Conservation (phyloP, 2,888 invertebrate genomes). For the Tillus elongatus region DNA sequence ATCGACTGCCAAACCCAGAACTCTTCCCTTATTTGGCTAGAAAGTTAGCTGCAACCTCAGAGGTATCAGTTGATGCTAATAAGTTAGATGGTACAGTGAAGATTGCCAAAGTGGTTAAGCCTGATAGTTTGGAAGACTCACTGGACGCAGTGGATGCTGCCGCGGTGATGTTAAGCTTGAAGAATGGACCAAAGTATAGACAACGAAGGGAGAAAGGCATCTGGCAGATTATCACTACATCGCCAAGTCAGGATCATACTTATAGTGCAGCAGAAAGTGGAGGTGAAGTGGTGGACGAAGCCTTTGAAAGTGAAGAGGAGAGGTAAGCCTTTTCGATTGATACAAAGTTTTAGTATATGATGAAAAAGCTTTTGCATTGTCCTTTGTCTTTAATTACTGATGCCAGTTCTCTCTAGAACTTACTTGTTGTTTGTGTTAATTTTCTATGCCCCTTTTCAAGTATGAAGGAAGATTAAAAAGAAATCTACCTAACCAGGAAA, state of each 20-base stretch:
- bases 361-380: no score
- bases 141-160: slow-evolving; percentile 76
- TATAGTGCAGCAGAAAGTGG: slow-evolving; percentile 59
- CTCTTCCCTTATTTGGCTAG: slow-evolving; percentile 78
- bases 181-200: slow-evolving; percentile 61
- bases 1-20: slow-evolving; percentile 60
- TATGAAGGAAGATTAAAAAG: no score
- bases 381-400: no score
- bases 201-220: slow-evolving; percentile 27
- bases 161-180: slow-evolving; percentile 79
- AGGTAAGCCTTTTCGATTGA: slow-evolving; percentile 44
- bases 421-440: no score
- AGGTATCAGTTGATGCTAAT: slow-evolving; percentile 27
- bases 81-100: no score
- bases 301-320: slow-evolving; percentile 50
- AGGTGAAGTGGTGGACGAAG: slow-evolving; percentile 46
- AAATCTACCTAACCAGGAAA: no score
- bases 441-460: no score
- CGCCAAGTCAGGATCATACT: slow-evolving; percentile 88
- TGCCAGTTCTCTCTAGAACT: no score
- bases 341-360: no score
- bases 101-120: slow-evolving; percentile 27
- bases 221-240: slow-evolving; percentile 67
- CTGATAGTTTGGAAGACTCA: slow-evolving; percentile 42
- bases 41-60: slow-evolving; percentile 46